These are phyloP conservation scores for Pollenia angustigena DNA, from an alignment of 2,888 invertebrate species.

Conservation along the genomic window DNA sequence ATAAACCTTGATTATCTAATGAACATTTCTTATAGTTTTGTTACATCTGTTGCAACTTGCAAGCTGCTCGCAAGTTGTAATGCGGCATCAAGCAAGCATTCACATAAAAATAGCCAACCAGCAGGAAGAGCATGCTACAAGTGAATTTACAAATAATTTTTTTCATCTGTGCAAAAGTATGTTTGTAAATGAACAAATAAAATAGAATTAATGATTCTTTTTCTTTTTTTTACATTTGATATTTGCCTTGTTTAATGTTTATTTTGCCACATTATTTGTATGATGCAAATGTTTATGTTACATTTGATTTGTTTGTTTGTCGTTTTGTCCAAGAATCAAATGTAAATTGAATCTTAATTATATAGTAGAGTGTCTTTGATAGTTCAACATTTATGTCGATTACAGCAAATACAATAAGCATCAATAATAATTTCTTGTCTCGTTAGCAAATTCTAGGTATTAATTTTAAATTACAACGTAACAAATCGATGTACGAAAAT, in stretches of 20 bases:
- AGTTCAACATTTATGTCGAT: slow-evolving; percentile 10
- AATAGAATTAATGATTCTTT: slow-evolving; percentile 29
- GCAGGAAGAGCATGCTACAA: slow-evolving; percentile 49
- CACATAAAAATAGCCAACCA: background rate
- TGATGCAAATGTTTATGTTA: slow-evolving; percentile 5
- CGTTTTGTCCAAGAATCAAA: background rate
- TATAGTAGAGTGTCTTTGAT: background rate
- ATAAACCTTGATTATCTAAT: slow-evolving; percentile 60
- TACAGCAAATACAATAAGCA: slow-evolving; percentile 20
- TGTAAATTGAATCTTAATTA: slow-evolving; percentile 52
- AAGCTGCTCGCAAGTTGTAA: background rate
- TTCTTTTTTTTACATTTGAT: background rate
- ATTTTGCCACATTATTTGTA: slow-evolving; percentile 41
- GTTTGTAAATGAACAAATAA: slow-evolving; percentile 12
- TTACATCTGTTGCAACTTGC: slow-evolving; percentile 10
- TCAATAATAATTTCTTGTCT: slow-evolving; percentile 30
- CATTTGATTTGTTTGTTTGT: background rate
- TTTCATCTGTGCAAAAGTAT: background rate
- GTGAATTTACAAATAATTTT: slow-evolving; percentile 40
- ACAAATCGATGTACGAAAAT: background rate
- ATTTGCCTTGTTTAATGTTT: slow-evolving; percentile 22
- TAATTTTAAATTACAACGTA: background rate
- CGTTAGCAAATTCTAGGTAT: slow-evolving; percentile 39
- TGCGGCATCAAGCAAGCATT: background rate
- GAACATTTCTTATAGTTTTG: slow-evolving; percentile 13